Evolutionary conservation across 2,797 vertebrate genomes (phyloP), one percentile per base, ranked within the genome.

Genomic region (Nothura maculosa): DNA sequence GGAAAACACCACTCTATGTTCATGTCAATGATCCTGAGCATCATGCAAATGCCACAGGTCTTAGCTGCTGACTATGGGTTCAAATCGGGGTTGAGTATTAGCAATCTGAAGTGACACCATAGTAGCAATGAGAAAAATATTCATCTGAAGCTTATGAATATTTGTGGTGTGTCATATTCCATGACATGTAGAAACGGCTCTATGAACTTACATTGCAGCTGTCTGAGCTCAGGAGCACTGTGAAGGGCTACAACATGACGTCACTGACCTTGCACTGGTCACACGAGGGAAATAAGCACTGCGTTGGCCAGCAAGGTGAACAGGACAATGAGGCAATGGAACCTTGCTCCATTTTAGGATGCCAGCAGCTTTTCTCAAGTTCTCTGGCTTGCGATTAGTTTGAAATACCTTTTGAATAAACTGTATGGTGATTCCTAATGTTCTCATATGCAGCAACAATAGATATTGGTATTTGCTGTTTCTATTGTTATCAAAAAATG

Each of bases 321-420:
- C 47, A 4, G 34, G 45, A 69, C 48, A 36, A 36, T 86, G 76
- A 89, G 77, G 78, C 88, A 58, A 78, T 75, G 69, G 74, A 76
- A 64, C 28, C 6, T 22, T n/a, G 20, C 32, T 76, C 25, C 5
- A 2, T 52, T 85, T 67, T 64, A 89, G 78, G 22, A 36, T 78
- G 75, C 22, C 81, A 90, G 77, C 62, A 54, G 16, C 32, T 94
- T 90, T 62, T 24, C 48, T 76, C 67, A 90, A 86, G 48, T 64
- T 92, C 50, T 85, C 52, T 77, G 47, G 85, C 94, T 81, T 77
- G 85, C 94, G 94, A 95, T 94, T 19, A 72, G 11, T 69, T 87
- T 85, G 80, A 92, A 96, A 91, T 66, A 9, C 8, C 27, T 82
- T 81, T 77, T 91, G 50, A 93, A 94, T 79, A 63, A 77, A 76